A percentile compares a stretch with the other conserved stretches of the same genome.
Evolutionary conservation across 1,140 invertebrate genomes (phyloP).

Genomic region (Holcopasites calliopsidis): DNA sequence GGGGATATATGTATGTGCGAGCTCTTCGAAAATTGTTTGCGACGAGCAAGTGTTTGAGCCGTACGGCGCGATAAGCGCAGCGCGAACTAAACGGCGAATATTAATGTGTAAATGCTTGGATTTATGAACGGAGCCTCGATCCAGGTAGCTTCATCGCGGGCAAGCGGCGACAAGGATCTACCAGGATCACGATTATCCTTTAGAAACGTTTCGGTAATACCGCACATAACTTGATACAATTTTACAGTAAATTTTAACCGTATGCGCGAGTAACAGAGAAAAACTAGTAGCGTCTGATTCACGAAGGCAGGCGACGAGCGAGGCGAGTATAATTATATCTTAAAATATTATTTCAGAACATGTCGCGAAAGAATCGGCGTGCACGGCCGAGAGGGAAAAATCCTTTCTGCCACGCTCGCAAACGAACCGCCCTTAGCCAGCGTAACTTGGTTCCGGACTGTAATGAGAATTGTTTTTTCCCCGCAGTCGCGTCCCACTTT

Average conservation of each 20-base stretch:
- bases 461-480: slow-evolving; percentile 8
- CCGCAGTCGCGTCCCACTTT: neutral
- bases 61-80: neutral
- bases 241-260: too few species aligned
- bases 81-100: neutral
- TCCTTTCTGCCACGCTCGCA: neutral
- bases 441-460: neutral
- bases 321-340: neutral
- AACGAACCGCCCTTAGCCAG: neutral
- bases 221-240: too few species aligned
- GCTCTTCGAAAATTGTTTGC: neutral
- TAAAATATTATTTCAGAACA: neutral
- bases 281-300: too few species aligned
- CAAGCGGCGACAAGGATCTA: neutral
- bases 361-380: neutral
- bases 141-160: neutral
- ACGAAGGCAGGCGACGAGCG: neutral
- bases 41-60: neutral
- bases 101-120: neutral
- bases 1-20: neutral
- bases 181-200: neutral
- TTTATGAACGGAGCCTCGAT: neutral
- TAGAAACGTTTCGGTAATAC: too few species aligned
- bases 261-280: too few species aligned
- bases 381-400: neutral